Base-by-base conservation (phyloP, 2,888 invertebrate species). In the Mellilla xanthometata region DNA sequence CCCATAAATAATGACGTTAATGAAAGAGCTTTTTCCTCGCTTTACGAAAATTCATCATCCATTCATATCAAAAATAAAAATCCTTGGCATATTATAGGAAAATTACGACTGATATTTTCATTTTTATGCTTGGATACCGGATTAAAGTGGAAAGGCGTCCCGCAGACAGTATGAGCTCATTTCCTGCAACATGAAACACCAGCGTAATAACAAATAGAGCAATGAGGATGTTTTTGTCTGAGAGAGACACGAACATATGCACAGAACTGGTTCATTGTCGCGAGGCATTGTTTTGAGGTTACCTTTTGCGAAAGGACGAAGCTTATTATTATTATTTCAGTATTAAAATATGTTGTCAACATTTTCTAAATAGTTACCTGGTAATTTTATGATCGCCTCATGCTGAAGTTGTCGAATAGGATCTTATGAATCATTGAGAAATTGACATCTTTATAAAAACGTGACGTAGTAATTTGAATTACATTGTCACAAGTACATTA, bases 161-260 rank as follows among this genome's bases (percentile, higher is more conserved):
- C 62, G 58, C 62, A 61, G 68, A 65, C 70, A 65, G 68, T 66
- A 67, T 65, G 70, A 68, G 69, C 70, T 73, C 72, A 77, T 78
- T 78, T 76, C 72, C 76, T 76, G 73, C 66, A 65, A 68, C 67
- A 72, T 72, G 72, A 73, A 77, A 70, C 68, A 69, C 67, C 62
- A 65, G 63, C 68, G 69, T 72, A 64, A 73, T 69, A 76, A 74
- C 74, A 77, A 81, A 78, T 77, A 76, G 71, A 76, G 79, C 76
- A 76, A 73, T 75, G 71, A 73, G 70, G 59, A 61, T 56, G 67
- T 65, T 67, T 64, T 58, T 61, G 61, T 60, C 67, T 52, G 70
- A 59, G 66, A 72, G 68, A 66, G 68, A 72, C 72, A 28, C 24
- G 34, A 24, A 9, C 69, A 68, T 69, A 65, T 73, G 74, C 71